phyloP scores from a whole-genome alignment of 2,888 invertebrate species.

The Drosophila macrospina region DNA sequence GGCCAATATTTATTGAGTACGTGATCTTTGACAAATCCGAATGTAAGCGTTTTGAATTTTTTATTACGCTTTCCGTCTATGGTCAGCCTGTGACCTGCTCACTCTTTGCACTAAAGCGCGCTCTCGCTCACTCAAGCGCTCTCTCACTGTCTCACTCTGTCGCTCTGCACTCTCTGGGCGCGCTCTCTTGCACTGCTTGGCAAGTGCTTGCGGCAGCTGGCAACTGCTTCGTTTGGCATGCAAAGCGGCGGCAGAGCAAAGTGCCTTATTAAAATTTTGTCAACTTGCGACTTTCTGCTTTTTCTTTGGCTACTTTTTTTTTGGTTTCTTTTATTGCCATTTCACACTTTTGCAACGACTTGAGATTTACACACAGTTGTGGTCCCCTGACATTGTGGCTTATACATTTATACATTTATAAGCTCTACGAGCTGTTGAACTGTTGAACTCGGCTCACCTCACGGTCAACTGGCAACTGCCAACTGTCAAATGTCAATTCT shows the following conservation, averaged over 20 bases:
- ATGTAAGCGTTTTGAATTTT: conserved; percentile 85
- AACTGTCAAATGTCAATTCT: conserved; percentile 18
- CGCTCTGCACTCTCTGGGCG: background rate
- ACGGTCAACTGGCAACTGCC: background rate
- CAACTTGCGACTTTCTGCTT: conserved; percentile 66
- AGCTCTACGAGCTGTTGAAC: conserved; percentile 31
- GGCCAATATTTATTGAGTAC: conserved; percentile 86
- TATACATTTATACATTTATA: conserved; percentile 67
- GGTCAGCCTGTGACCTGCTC: conserved; percentile 41
- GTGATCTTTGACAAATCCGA: conserved; percentile 85
- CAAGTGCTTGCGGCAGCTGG: conserved; percentile 58
- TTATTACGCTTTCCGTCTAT: conserved; percentile 70
- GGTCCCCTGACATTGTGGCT: conserved; percentile 64
- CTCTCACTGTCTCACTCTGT: background rate
- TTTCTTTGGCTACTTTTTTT: background rate
- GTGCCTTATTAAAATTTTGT: conserved; percentile 81
- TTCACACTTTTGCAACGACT: conserved; percentile 54
- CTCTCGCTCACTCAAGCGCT: too few species aligned
- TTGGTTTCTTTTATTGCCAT: conserved; percentile 58
- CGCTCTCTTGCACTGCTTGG: background rate
- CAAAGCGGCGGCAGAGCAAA: conserved; percentile 69
- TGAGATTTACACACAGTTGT: conserved; percentile 38
- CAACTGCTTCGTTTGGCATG: conserved; percentile 63
- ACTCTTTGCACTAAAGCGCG: background rate
- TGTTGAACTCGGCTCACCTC: background rate